These are phyloP conservation scores for Sorex fumeus DNA, from an alignment of 2,113 vertebrate genomes.

Conservation along the genomic window DNA sequence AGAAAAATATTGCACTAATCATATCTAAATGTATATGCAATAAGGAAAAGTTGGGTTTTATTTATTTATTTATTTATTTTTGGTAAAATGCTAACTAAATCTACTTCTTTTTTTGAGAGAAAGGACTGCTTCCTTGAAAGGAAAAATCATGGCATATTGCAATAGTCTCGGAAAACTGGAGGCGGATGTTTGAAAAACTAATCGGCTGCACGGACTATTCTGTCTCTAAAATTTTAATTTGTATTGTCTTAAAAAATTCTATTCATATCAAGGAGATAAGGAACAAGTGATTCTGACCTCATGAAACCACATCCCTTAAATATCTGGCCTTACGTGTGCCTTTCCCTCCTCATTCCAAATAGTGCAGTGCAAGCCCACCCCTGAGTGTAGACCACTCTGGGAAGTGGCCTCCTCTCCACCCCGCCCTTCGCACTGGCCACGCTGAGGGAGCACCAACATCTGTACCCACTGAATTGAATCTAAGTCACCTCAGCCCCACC, in stretches of 20 bases:
- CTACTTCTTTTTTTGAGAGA: constrained; percentile 8
- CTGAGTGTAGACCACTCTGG: background rate
- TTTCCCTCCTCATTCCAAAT: background rate
- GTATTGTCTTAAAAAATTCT: no score
- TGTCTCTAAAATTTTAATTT: background rate
- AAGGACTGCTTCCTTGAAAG: background rate
- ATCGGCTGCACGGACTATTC: background rate
- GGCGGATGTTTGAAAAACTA: background rate
- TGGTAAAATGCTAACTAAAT: constrained; percentile 1
- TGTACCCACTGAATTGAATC: no score
- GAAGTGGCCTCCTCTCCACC: background rate
- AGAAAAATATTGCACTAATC: background rate
- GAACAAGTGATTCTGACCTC: background rate
- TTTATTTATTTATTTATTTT: constrained; percentile 7
- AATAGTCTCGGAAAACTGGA: background rate
- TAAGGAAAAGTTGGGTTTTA: background rate
- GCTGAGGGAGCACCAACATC: background rate
- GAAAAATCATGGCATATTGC: background rate
- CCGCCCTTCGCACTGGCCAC: background rate
- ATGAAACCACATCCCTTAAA: background rate
- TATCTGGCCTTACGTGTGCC: background rate
- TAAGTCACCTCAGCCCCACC: background rate
- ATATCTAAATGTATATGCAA: background rate
- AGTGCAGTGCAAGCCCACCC: background rate
- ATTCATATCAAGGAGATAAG: background rate